Evolutionary conservation across 2,797 vertebrate genomes (phyloP).

Genomic region (Lepilemur ruficaudatus): DNA sequence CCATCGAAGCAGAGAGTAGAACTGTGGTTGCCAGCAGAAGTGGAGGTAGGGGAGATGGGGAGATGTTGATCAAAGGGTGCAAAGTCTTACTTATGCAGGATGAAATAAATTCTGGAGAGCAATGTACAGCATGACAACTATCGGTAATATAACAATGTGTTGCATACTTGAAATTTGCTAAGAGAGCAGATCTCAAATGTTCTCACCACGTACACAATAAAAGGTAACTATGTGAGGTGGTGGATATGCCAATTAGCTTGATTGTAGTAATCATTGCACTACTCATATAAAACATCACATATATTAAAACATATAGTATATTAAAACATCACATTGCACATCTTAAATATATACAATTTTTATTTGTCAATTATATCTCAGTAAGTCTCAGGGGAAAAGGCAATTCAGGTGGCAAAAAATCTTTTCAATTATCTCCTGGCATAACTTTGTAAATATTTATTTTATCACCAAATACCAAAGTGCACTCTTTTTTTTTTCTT

Average conservation of each 20-base stretch:
- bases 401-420: neutral
- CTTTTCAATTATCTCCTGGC: neutral
- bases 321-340: neutral
- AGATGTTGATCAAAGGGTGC: neutral
- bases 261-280: neutral
- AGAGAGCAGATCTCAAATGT: neutral
- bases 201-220: neutral
- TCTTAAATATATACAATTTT: neutral
- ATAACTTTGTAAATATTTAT: neutral
- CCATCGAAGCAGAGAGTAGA: neutral
- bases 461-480: constrained; percentile 4
- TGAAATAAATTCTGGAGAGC: neutral
- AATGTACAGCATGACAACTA: neutral
- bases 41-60: neutral
- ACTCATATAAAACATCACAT: neutral
- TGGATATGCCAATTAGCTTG: neutral
- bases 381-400: neutral
- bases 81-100: neutral
- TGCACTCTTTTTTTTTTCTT: neutral
- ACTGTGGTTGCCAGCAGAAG: neutral
- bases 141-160: neutral
- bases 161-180: neutral
- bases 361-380: neutral
- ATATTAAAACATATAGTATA: neutral
- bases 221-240: neutral